A percentile compares a stretch with the other conserved stretches of the same genome.
phyloP scores from a whole-genome alignment of 2,113 vertebrate genomes.

The Fukomys damarensis region DNA sequence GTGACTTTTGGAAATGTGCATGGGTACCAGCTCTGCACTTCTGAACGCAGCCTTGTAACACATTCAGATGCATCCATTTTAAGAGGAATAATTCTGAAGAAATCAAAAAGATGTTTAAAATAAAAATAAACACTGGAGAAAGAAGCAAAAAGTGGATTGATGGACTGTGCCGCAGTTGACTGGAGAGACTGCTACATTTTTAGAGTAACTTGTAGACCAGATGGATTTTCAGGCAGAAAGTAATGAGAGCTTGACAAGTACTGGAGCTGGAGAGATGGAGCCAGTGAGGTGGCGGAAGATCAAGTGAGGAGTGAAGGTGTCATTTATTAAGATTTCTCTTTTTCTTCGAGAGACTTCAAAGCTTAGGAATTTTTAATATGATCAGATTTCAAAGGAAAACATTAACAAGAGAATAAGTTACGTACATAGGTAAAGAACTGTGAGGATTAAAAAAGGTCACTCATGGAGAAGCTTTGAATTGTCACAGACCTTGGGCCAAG shows the following conservation, averaged over 20 bases:
- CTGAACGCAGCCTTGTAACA: no score
- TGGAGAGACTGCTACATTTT: background rate
- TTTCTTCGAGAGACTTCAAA: background rate
- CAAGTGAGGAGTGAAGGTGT: background rate
- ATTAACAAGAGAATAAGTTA: background rate
- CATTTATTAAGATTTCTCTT: background rate
- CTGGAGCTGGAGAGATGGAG: background rate
- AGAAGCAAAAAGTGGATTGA: background rate
- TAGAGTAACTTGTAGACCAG: background rate
- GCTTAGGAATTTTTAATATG: background rate
- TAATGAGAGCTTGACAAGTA: background rate
- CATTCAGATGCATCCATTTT: background rate
- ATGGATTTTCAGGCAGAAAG: background rate
- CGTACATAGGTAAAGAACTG: background rate
- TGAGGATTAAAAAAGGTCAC: background rate
- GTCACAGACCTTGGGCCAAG: background rate
- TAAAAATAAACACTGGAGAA: constrained; percentile 13
- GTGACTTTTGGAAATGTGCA: no score
- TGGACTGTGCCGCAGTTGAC: background rate
- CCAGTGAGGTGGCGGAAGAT: background rate
- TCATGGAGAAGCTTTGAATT: background rate
- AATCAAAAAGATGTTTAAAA: constrained; percentile 16
- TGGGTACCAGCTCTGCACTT: no score
- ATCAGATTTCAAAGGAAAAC: constrained; percentile 36
- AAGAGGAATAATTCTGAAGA: constrained; percentile 18